phyloP scores from a whole-genome alignment of 1,140 invertebrate genomes.

The Halictus rubicundus region DNA sequence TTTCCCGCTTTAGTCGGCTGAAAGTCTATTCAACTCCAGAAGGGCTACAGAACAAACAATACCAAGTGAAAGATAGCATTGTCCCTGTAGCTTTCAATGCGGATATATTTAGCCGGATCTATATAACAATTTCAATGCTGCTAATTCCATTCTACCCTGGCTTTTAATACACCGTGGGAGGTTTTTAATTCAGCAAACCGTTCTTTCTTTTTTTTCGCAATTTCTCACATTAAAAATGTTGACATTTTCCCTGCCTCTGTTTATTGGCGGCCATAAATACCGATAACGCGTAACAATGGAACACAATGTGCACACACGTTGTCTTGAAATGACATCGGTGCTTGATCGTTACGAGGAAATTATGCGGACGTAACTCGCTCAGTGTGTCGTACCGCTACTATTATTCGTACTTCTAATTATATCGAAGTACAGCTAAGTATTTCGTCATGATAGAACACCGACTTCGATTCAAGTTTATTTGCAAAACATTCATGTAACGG shows the following conservation, averaged over 20 bases:
- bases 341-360: too few species aligned
- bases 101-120: constrained; percentile 34
- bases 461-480: too few species aligned
- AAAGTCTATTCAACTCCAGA: constrained; percentile 57
- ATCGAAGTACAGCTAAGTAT: too few species aligned
- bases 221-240: background rate
- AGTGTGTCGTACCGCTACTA: too few species aligned
- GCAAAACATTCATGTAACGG: too few species aligned
- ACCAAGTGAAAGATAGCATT: constrained; percentile 45
- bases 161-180: background rate
- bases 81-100: constrained; percentile 37
- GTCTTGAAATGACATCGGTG: too few species aligned
- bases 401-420: too few species aligned
- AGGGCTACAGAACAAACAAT: constrained; percentile 38
- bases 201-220: background rate
- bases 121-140: constrained; percentile 43
- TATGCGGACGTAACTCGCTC: too few species aligned
- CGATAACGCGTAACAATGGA: background rate
- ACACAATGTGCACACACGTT: background rate
- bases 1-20: constrained; percentile 58
- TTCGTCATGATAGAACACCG: too few species aligned
- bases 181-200: background rate
- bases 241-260: background rate
- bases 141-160: constrained; percentile 50
- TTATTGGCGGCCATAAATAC: background rate